These are phyloP conservation scores for Euleptes europaea DNA, from an alignment of 2,113 vertebrate species.

Conservation along the genomic window DNA sequence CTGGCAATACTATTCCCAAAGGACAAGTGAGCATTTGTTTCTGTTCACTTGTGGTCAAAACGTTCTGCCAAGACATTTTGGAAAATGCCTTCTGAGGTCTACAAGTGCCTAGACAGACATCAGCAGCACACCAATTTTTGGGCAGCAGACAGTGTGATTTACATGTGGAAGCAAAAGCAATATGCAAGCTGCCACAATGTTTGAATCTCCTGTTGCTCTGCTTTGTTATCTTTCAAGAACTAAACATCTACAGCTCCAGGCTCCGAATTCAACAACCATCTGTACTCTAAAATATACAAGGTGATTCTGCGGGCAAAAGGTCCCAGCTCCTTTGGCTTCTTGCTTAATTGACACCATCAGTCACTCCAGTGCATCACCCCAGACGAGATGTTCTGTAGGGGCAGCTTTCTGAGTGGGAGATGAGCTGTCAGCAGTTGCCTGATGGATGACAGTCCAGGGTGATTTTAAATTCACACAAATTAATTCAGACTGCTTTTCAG, in stretches of 20 bases:
- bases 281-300: neutral
- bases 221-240: neutral
- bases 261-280: neutral
- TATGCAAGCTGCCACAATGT: neutral
- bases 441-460: conserved; percentile 21
- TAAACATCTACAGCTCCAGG: neutral
- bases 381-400: conserved; percentile 2
- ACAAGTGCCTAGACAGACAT: neutral
- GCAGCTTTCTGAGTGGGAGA: conserved; percentile 9
- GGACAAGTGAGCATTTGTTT: neutral
- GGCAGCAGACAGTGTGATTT: neutral
- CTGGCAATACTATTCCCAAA: neutral
- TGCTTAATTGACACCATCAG: conserved; percentile 21
- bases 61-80: neutral
- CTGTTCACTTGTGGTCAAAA: neutral
- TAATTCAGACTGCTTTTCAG: conserved; percentile 21
- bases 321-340: neutral
- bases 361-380: neutral
- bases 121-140: neutral
- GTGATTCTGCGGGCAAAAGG: conserved; percentile 4
- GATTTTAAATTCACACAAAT: conserved; percentile 16
- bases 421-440: conserved; percentile 9
- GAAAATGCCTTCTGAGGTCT: neutral
- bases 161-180: neutral
- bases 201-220: neutral